These are phyloP conservation scores for Volucella inflata DNA, from an alignment of 2,888 invertebrate species.

Conservation along the genomic window DNA sequence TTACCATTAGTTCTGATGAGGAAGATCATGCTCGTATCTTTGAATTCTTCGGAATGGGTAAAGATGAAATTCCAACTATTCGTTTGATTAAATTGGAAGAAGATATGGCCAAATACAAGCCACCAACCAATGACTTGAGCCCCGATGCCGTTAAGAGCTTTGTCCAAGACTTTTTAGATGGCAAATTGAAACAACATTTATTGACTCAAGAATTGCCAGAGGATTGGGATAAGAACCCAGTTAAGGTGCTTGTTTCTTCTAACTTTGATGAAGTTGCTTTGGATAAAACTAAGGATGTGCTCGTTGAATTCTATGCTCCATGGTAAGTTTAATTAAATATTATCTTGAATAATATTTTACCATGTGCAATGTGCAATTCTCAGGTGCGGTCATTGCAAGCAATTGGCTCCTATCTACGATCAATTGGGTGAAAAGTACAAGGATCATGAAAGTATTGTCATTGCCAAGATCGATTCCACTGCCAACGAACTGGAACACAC, in stretches of 20 bases:
- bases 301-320: conserved; percentile 99
- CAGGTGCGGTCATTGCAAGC: conserved; percentile 98
- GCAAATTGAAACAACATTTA: no score
- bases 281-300: conserved; percentile 93
- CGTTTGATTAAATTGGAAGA: conserved; percentile 97
- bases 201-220: conserved; percentile 94
- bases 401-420: conserved; percentile 98
- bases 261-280: conserved; percentile 98
- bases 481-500: conserved; percentile 98
- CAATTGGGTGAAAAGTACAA: conserved; percentile 97
- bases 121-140: conserved; percentile 84
- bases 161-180: no score
- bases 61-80: conserved; percentile 95
- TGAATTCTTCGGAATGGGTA: conserved; percentile 99
- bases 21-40: conserved; percentile 98
- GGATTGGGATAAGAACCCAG: conserved; percentile 98
- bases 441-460: conserved; percentile 91
- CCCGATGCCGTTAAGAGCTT: conserved; percentile 75
- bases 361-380: conserved; percentile 1
- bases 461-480: conserved; percentile 99
- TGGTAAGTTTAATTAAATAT: conserved; percentile 86
- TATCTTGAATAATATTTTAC: neutral
- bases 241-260: conserved; percentile 95
- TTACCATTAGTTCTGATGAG: conserved; percentile 93
- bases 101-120: conserved; percentile 99